Percentiles rank a stretch among this genome's conserved stretches.
Conservation (phyloP, 2,113 vertebrate species). For the Archocentrus centrarchus region DNA sequence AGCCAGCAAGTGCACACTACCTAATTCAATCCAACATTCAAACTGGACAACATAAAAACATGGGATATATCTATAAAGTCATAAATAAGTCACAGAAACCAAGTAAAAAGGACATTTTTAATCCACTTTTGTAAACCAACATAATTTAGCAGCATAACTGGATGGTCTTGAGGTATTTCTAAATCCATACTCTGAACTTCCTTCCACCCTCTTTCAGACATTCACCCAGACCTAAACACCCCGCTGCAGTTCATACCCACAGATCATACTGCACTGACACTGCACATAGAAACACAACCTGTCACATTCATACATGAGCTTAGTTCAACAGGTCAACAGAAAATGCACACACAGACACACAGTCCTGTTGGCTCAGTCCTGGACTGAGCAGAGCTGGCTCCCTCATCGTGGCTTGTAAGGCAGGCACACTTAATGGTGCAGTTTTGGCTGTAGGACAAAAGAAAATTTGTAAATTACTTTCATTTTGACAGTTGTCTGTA, state of each 20-base stretch:
- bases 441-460: constrained; percentile 81
- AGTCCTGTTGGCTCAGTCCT: constrained; percentile 67
- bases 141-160: constrained; percentile 85
- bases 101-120: constrained; percentile 80
- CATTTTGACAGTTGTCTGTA: neutral
- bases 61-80: neutral
- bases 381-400: constrained; percentile 70
- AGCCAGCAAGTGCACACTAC: too few relatives aligned
- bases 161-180: constrained; percentile 86
- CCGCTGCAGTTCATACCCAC: constrained; percentile 21
- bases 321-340: constrained; percentile 7
- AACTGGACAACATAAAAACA: too few relatives aligned
- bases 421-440: constrained; percentile 85
- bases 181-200: constrained; percentile 76
- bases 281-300: constrained; percentile 45
- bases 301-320: constrained; percentile 30
- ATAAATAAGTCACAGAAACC: constrained; percentile 24
- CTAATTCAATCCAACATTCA: too few relatives aligned
- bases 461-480: constrained; percentile 34
- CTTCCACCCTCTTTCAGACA: constrained; percentile 54
- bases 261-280: constrained; percentile 40
- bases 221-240: constrained; percentile 33
- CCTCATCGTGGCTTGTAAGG: constrained; percentile 79
- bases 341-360: constrained; percentile 14
- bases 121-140: constrained; percentile 80